Percentiles rank a stretch among this genome's conserved stretches.
phyloP scores from a whole-genome alignment of 1,140 invertebrate species.

The Sycophila sp. region DNA sequence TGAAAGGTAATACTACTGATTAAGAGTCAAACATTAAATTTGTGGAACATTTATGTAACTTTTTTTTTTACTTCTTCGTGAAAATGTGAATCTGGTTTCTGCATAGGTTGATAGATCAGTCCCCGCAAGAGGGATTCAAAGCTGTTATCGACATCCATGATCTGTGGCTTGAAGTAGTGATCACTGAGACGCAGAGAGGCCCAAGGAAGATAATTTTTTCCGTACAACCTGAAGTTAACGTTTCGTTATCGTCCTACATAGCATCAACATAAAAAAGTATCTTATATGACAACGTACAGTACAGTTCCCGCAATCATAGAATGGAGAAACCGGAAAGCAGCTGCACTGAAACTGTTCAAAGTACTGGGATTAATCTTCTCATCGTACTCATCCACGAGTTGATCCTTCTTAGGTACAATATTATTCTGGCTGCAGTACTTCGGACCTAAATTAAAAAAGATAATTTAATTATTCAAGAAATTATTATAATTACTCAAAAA shows the following conservation, averaged over 20 bases:
- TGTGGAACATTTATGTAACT: neutral
- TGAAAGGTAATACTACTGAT: too few relatives aligned
- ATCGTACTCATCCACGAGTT: constrained; percentile 88
- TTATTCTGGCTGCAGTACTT: constrained; percentile 77
- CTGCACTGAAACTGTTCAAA: constrained; percentile 85
- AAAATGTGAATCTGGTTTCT: constrained; percentile 68
- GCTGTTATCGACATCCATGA: constrained; percentile 63
- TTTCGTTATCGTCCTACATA: neutral
- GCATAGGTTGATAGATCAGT: constrained; percentile 66
- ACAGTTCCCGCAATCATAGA: constrained; percentile 81
- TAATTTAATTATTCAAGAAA: neutral
- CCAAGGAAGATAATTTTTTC: too few relatives aligned
- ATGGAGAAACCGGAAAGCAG: constrained; percentile 89
- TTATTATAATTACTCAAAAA: too few relatives aligned
- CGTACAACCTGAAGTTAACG: too few relatives aligned
- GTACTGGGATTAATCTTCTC: constrained; percentile 79
- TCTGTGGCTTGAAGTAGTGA: constrained; percentile 65
- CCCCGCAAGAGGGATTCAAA: constrained; percentile 69
- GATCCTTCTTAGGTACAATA: constrained; percentile 72
- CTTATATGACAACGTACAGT: too few relatives aligned
- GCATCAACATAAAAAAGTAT: too few relatives aligned
- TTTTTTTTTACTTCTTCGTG: constrained; percentile 62
- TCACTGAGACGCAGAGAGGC: constrained; percentile 69
- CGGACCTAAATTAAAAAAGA: constrained; percentile 59
- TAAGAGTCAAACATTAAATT: too few relatives aligned